Conservation (phyloP, 2,888 invertebrate species). For the Macrosoma leucophasiata region DNA sequence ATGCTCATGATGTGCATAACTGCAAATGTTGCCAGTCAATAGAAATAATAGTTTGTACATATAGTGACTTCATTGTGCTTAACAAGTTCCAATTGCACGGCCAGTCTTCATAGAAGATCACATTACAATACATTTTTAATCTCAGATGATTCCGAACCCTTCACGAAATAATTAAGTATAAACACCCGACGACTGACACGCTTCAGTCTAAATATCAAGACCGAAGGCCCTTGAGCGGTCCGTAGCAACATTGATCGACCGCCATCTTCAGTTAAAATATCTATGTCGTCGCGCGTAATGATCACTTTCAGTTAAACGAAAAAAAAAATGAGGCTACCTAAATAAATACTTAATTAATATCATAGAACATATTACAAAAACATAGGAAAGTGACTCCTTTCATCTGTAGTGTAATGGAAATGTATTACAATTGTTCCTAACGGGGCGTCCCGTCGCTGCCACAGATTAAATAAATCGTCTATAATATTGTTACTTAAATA, state of each 20-base stretch:
- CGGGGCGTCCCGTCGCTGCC: too few species aligned
- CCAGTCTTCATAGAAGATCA: slow-evolving; percentile 65
- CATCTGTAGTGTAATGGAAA: slow-evolving; percentile 29
- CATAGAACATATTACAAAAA: slow-evolving; percentile 57
- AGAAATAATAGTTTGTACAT: slow-evolving; percentile 58
- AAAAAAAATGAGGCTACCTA: slow-evolving; percentile 47
- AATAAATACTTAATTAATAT: slow-evolving; percentile 70
- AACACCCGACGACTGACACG: slow-evolving; percentile 11
- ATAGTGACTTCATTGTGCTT: slow-evolving; percentile 72
- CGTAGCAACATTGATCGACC: too few species aligned
- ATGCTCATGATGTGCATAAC: too few species aligned
- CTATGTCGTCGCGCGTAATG: slow-evolving; percentile 13
- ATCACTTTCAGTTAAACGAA: slow-evolving; percentile 22
- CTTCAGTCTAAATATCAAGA: too few species aligned
- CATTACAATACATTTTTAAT: slow-evolving; percentile 42
- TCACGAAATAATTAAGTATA: slow-evolving; percentile 15
- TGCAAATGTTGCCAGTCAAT: slow-evolving; percentile 2
- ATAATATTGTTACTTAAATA: too few species aligned
- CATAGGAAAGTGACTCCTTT: slow-evolving; percentile 30
- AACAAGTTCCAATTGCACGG: slow-evolving; percentile 42
- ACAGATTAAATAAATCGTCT: too few species aligned
- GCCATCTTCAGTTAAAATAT: not conserved
- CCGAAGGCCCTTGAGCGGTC: too few species aligned
- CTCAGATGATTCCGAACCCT: slow-evolving; percentile 20
- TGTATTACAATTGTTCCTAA: slow-evolving; percentile 30